These are phyloP conservation scores for Temnothorax ravouxi DNA, from an alignment of 2,888 invertebrate species.

Conservation along the genomic window DNA sequence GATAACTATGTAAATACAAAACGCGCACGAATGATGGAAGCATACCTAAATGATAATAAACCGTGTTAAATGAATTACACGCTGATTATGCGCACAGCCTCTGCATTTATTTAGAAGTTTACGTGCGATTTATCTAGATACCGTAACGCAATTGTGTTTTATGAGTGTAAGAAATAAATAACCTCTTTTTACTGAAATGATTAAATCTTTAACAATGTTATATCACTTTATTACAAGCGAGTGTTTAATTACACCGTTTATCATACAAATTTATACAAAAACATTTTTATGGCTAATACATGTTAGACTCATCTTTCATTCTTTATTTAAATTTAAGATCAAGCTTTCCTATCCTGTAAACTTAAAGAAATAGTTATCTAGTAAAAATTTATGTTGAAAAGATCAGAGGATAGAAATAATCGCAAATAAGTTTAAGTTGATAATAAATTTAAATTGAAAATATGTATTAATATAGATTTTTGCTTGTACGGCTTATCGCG, in stretches of 20 bases:
- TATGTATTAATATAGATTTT: slow-evolving; percentile 5
- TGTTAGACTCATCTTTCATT: neutral
- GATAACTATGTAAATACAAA: slow-evolving; percentile 6
- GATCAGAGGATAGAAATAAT: neutral
- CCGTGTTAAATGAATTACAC: slow-evolving; percentile 21
- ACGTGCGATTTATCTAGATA: slow-evolving; percentile 31
- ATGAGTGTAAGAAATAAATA: slow-evolving; percentile 29
- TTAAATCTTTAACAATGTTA: slow-evolving; percentile 14
- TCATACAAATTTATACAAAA: neutral
- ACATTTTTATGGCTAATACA: neutral
- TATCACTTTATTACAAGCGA: slow-evolving; percentile 18
- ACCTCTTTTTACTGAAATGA: slow-evolving; percentile 10
- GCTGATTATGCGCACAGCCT: slow-evolving; percentile 13
- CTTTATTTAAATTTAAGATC: neutral
- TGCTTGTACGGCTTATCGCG: neutral
- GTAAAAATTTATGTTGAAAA: neutral
- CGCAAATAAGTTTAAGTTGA: neutral
- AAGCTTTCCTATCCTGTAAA: neutral
- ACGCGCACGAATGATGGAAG: neutral
- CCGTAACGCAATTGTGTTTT: slow-evolving; percentile 13
- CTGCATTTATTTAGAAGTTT: slow-evolving; percentile 28
- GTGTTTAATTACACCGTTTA: slow-evolving; percentile 6
- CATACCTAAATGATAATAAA: neutral
- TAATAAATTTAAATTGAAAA: neutral
- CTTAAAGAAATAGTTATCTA: neutral